Evolutionary conservation across 2,888 invertebrate genomes (phyloP).

Genomic region (Machimus rusticus): DNA sequence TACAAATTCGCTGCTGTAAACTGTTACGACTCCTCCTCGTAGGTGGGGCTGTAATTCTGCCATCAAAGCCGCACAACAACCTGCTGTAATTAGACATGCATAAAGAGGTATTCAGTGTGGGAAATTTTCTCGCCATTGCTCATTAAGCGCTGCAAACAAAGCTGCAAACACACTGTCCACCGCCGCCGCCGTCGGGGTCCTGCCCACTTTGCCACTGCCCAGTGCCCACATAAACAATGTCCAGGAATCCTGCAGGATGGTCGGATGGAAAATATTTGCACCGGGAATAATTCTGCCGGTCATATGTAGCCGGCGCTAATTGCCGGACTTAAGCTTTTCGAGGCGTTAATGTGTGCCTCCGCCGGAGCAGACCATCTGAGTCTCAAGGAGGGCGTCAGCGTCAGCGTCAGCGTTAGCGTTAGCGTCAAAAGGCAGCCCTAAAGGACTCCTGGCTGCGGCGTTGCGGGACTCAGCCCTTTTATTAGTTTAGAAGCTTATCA

Average conservation of each 20-base stretch:
- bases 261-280: slow-evolving; percentile 41
- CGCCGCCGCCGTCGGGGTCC: slow-evolving; percentile 45
- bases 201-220: slow-evolving; percentile 47
- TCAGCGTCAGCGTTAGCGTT: too few relatives aligned
- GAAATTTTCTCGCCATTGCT: slow-evolving; percentile 51
- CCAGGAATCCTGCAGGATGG: slow-evolving; percentile 26
- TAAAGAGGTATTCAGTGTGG: slow-evolving; percentile 50
- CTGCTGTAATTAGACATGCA: slow-evolving; percentile 46
- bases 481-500: not conserved
- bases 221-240: slow-evolving; percentile 39
- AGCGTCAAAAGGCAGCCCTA: not conserved
- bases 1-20: not conserved
- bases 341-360: slow-evolving; percentile 10
- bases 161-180: slow-evolving; percentile 48
- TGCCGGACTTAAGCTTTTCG: slow-evolving; percentile 7
- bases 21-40: not conserved
- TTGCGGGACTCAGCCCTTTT: not conserved
- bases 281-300: slow-evolving; percentile 6
- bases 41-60: not conserved
- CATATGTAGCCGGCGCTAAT: slow-evolving; percentile 25
- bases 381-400: slow-evolving; percentile 13
- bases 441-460: not conserved
- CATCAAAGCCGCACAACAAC: slow-evolving; percentile 31
- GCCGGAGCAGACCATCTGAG: not conserved
- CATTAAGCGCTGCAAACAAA: slow-evolving; percentile 49